Evolutionary conservation across 2,888 invertebrate genomes (phyloP), one percentile per base, ranked within the genome.

Genomic region (Cinara cedri): DNA sequence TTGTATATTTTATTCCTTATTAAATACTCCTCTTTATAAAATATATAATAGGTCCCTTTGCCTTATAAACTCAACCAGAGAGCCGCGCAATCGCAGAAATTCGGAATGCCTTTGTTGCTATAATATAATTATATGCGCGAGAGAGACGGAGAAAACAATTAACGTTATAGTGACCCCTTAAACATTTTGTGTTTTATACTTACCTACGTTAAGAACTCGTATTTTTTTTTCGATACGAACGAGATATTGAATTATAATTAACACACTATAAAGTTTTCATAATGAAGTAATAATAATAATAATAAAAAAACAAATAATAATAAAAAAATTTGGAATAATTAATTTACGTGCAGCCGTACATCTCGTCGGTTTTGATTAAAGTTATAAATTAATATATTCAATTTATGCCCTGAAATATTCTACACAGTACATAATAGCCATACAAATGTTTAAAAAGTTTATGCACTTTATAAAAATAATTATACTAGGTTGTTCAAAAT

Each of bases 161-260:
- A 26, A 16, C 3, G 14, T 16, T 60, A 16, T 60, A 16, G 1
- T 6, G 14, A 57, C 16, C 26, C 16, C 24, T 26, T 60, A 4
- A 24, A 34, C 34, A 6, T 34, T 21, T 9, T 13, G 13, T 19
- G 34, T 34, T 21, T 9, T 13, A 21, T 19, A 19, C 66, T n/a
- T n/a, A n/a, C n/a, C n/a, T n/a, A 24, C 16, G n/a, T 11, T 60
- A 14, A 10, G 34, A 66, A 24, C n/a, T 24, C 13, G 24, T 68
- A 26, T 26, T 51, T 51, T n/a, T n/a, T 19, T 26, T 24, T 19
- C 16, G 14, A 68, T 26, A 34, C 34, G 34, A 34, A 34, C 34
- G 34, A 34, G n/a, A 51, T 68, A n/a, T n/a, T 51, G n/a, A 51
- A 51, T 11, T n/a, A 54, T 68, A 51, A 26, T 49, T 34, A 34